These are phyloP conservation scores for Torymus tubicola DNA, from an alignment of 2,888 invertebrate genomes.

Conservation along the genomic window DNA sequence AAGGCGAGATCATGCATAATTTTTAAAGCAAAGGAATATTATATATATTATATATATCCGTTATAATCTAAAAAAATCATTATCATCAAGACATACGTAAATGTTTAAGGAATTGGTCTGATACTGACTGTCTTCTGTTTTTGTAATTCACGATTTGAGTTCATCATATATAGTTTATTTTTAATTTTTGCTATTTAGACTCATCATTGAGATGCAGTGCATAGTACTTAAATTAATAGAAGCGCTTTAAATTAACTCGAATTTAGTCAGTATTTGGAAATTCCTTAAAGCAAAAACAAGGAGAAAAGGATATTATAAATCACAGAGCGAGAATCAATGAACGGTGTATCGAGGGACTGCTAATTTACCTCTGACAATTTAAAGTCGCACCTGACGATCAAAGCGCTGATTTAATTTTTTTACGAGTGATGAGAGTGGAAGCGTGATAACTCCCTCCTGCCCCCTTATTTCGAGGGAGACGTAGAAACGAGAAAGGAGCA, in stretches of 20 bases:
- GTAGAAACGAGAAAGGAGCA: constrained; percentile 54
- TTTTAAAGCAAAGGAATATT: constrained; percentile 36
- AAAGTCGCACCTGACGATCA: constrained; percentile 40
- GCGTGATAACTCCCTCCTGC: background rate
- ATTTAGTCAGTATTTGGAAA: constrained; percentile 13
- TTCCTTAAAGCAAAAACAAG: constrained; percentile 17
- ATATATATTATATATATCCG: constrained; percentile 48
- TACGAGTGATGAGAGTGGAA: constrained; percentile 37
- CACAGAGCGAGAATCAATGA: constrained; percentile 49
- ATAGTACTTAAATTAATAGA: background rate
- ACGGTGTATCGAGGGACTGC: constrained; percentile 35
- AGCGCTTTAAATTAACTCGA: background rate
- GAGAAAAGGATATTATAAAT: constrained; percentile 29
- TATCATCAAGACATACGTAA: constrained; percentile 39
- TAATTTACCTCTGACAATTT: constrained; percentile 44
- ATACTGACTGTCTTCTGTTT: constrained; percentile 26
- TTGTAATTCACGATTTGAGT: background rate
- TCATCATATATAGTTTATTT: background rate
- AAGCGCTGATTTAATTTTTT: constrained; percentile 51
- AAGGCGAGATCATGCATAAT: constrained; percentile 45
- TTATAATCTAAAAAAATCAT: constrained; percentile 47
- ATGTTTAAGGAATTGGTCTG: constrained; percentile 8
- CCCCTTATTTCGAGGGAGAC: background rate
- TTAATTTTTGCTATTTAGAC: too few species aligned
- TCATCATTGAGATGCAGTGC: too few species aligned